These are phyloP conservation scores for Lasioglossum leucozonium DNA, from an alignment of 2,888 invertebrate genomes.

Conservation along the genomic window DNA sequence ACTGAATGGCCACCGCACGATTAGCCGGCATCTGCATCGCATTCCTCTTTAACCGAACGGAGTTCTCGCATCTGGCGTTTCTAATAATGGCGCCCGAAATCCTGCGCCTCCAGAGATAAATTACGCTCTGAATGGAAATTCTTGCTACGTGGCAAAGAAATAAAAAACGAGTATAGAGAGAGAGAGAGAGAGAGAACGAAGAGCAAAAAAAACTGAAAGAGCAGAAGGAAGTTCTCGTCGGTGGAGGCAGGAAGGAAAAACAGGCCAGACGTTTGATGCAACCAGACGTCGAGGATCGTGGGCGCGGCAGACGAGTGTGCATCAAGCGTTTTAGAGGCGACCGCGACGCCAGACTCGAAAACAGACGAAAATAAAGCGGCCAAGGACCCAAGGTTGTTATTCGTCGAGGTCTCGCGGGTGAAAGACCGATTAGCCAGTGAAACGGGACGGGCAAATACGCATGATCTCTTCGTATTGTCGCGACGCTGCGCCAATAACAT, in stretches of 20 bases:
- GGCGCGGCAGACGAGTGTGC: constrained; percentile 30
- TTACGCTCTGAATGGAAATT: constrained; percentile 40
- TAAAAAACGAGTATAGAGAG: neutral
- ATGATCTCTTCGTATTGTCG: neutral
- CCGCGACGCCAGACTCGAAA: constrained; percentile 45
- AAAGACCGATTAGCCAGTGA: constrained; percentile 47
- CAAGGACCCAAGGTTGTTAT: constrained; percentile 53
- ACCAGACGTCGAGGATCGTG: constrained; percentile 44
- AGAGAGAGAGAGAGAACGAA: neutral
- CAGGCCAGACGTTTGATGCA: constrained; percentile 34
- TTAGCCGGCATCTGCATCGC: constrained; percentile 7
- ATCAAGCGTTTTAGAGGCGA: constrained; percentile 32
- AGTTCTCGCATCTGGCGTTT: neutral
- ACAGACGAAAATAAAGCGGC: constrained; percentile 61
- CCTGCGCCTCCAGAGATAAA: constrained; percentile 10
- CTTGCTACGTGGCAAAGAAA: neutral
- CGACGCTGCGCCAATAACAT: neutral
- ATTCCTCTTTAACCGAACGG: neutral
- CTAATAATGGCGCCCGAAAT: constrained; percentile 13
- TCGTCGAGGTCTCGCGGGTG: constrained; percentile 44
- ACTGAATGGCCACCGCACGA: neutral
- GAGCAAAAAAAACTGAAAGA: neutral
- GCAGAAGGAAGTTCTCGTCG: constrained; percentile 8
- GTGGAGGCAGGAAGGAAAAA: constrained; percentile 30
- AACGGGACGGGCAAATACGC: constrained; percentile 18